A percentile compares a stretch with the other conserved stretches of the same genome.
Evolutionary conservation across 2,113 vertebrate species (phyloP).

Genomic region (Cisticola juncidis): DNA sequence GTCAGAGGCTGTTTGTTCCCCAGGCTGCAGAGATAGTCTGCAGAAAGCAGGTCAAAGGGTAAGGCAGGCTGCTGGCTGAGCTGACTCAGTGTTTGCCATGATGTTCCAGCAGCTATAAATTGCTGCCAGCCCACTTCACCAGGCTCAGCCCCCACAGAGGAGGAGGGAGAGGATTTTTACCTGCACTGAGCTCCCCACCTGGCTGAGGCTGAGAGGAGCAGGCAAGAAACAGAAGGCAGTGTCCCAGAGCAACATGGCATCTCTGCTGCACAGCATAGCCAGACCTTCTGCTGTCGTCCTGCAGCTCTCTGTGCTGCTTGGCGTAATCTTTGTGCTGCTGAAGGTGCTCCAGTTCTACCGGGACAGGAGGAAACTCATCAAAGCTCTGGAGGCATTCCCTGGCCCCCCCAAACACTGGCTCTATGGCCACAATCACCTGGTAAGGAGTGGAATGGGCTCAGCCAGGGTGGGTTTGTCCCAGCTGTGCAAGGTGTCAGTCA

Average conservation of each 20-base stretch:
- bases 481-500: not conserved
- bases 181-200: not conserved
- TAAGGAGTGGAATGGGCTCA: conserved; percentile 38
- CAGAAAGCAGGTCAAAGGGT: not conserved
- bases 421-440: conserved; percentile 74
- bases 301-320: conserved; percentile 48
- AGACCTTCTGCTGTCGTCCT: not conserved
- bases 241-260: not conserved
- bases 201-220: not conserved
- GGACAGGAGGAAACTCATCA: conserved; percentile 44
- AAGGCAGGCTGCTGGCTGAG: not conserved
- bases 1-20: not conserved
- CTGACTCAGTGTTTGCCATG: not conserved
- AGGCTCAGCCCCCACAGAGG: not conserved
- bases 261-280: not conserved
- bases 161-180: not conserved
- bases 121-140: not conserved
- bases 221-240: not conserved
- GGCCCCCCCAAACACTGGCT: conserved; percentile 75
- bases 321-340: conserved; percentile 55
- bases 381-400: conserved; percentile 71
- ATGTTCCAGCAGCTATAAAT: not conserved
- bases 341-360: conserved; percentile 49
- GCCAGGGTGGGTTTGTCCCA: not conserved
- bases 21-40: not conserved